Percentiles rank a stretch among this genome's conserved stretches.
Evolutionary conservation across 2,797 vertebrate genomes (phyloP).

Genomic region (Myotis pilosus): DNA sequence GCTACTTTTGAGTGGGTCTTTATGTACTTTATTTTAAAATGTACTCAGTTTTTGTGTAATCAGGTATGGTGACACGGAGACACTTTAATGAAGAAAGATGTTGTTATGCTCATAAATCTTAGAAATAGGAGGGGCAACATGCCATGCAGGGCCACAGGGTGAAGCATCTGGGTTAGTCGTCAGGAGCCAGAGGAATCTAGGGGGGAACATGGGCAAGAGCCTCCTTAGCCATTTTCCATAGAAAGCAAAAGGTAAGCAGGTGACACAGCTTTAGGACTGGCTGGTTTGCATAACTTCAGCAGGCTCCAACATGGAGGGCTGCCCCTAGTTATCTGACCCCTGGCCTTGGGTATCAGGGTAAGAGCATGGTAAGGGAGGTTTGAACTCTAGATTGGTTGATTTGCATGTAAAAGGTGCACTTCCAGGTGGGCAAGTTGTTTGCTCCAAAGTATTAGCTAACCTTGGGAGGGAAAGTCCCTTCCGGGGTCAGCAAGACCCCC

Average conservation of each 20-base stretch:
- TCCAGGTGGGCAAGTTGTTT: neutral
- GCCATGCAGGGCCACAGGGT: rapidly evolving
- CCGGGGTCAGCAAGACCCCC: neutral
- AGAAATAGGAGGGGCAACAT: neutral
- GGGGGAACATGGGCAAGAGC: rapidly evolving
- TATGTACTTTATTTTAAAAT: neutral
- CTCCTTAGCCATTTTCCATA: neutral
- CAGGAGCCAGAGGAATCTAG: neutral
- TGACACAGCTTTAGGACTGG: too few species aligned
- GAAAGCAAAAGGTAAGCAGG: neutral
- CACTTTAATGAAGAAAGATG: neutral
- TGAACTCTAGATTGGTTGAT: neutral
- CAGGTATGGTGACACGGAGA: neutral
- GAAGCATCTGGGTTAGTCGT: neutral
- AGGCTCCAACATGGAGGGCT: neutral
- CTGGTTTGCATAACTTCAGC: neutral
- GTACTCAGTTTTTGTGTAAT: neutral
- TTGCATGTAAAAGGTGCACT: neutral
- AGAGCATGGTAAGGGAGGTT: neutral
- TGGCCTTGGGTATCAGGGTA: neutral
- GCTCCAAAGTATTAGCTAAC: neutral
- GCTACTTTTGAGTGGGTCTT: neutral
- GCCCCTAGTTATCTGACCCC: neutral
- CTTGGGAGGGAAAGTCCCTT: neutral
- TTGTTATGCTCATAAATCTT: neutral